These are phyloP conservation scores for Acleris emargana DNA, from an alignment of 2,888 invertebrate genomes.

Conservation along the genomic window DNA sequence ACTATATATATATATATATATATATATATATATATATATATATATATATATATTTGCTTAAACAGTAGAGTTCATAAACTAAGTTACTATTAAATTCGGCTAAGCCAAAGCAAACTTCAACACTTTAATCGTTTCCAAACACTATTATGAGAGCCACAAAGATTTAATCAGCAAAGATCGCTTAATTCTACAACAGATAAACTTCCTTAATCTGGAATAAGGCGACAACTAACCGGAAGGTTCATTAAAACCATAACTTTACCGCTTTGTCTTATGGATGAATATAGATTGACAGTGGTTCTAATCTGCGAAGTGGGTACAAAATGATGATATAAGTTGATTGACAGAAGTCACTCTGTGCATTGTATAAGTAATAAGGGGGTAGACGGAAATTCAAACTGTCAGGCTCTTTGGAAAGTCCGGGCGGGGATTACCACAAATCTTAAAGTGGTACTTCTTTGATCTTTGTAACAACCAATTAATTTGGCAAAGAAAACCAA, in stretches of 20 bases:
- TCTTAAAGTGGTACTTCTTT: conserved; percentile 68
- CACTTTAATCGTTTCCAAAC: conserved; percentile 72
- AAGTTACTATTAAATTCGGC: conserved; percentile 40
- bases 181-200: conserved; percentile 67
- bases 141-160: conserved; percentile 71
- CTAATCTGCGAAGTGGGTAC: conserved; percentile 52
- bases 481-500: conserved; percentile 72
- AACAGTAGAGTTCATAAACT: background rate
- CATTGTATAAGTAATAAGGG: conserved; percentile 55
- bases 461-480: conserved; percentile 78
- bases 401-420: conserved; percentile 69
- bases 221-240: conserved; percentile 44
- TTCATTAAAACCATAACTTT: conserved; percentile 44
- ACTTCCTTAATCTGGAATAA: conserved; percentile 52
- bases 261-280: conserved; percentile 41
- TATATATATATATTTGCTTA: background rate
- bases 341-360: conserved; percentile 69
- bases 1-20: conserved; percentile 3
- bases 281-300: conserved; percentile 42
- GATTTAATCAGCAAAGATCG: conserved; percentile 73
- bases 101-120: conserved; percentile 53
- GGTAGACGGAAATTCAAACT: conserved; percentile 70
- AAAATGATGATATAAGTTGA: conserved; percentile 62
- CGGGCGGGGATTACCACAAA: conserved; percentile 63
- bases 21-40: background rate